Evolutionary conservation across 53 echinoderm and acorn worm genomes (phyloP).

Genomic region (Luidia sarsii): DNA sequence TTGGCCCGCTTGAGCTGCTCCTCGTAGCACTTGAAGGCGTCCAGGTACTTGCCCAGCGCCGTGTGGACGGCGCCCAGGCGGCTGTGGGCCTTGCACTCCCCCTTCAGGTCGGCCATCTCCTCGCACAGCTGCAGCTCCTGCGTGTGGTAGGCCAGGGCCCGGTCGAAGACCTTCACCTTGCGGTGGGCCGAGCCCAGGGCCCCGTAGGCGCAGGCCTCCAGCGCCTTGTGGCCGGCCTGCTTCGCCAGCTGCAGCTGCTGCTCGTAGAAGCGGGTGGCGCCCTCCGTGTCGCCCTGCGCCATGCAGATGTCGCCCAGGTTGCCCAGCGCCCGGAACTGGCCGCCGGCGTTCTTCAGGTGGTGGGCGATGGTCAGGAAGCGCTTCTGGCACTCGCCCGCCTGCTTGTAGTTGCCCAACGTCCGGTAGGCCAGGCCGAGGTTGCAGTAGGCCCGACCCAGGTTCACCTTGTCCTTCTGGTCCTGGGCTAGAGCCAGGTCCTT

Average conservation of each 20-base stretch:
- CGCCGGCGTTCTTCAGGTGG: conserved; percentile 93
- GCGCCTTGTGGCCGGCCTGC: conserved; percentile 83
- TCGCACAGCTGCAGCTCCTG: conserved; percentile 95
- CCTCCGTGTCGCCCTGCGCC: conserved; percentile 92
- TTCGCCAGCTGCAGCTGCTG: conserved; percentile 97
- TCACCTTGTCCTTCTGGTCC: conserved; percentile 91
- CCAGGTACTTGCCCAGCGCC: conserved; percentile 80
- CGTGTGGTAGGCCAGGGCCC: conserved; percentile 89
- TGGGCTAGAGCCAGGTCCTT: conserved; percentile 84
- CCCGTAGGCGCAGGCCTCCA: conserved; percentile 94
- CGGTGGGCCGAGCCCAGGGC: conserved; percentile 89
- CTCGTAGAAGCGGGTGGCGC: conserved; percentile 90
- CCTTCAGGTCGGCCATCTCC: conserved; percentile 89
- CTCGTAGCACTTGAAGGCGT: conserved; percentile 97
- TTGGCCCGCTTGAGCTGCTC: conserved; percentile 88
- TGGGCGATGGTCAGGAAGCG: conserved; percentile 95
- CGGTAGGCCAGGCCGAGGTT: conserved; percentile 96
- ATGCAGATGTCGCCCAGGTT: conserved; percentile 97
- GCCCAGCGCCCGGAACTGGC: conserved; percentile 96
- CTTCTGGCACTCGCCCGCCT: conserved; percentile 95
- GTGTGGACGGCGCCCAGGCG: conserved; percentile 95
- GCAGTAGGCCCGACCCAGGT: conserved; percentile 96
- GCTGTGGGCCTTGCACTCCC: conserved; percentile 97
- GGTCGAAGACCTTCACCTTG: conserved; percentile 86
- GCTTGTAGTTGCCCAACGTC: conserved; percentile 87